These are phyloP conservation scores for Circaetus gallicus DNA, from an alignment of 2,113 vertebrate genomes.

Conservation along the genomic window DNA sequence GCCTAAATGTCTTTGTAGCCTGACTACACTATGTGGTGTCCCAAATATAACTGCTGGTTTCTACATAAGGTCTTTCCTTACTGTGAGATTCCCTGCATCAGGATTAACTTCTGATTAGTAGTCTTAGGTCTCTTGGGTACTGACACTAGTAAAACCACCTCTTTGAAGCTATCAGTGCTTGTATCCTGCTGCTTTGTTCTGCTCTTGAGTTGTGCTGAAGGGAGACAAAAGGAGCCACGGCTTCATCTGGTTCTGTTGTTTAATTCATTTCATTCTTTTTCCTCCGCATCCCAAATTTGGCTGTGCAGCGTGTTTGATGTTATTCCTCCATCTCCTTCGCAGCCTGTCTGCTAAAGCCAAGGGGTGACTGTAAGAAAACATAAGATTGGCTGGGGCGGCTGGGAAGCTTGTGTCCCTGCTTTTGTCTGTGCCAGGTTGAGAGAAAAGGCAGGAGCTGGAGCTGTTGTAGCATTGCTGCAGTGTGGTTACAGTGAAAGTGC, in stretches of 20 bases:
- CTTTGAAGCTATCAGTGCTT: background rate
- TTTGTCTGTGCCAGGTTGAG: background rate
- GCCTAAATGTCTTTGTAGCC: background rate
- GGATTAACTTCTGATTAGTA: background rate
- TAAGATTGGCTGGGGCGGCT: background rate
- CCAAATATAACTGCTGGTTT: background rate
- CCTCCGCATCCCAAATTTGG: background rate
- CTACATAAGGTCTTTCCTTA: background rate
- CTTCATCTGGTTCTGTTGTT: background rate
- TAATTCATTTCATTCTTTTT: background rate
- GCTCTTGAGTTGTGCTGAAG: background rate
- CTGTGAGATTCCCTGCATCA: background rate
- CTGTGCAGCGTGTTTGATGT: background rate
- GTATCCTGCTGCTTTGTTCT: background rate
- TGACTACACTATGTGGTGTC: background rate
- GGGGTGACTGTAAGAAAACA: background rate
- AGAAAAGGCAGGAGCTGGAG: background rate
- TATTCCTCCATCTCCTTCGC: background rate
- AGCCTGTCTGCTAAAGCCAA: background rate
- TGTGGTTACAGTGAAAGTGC: background rate
- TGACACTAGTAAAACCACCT: no score
- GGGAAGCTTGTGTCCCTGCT: background rate
- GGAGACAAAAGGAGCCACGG: background rate
- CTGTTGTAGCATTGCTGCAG: background rate
- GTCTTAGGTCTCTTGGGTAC: no score